Evolutionary conservation across 2,113 vertebrate species (phyloP).

Genomic region (Daubentonia madagascariensis): DNA sequence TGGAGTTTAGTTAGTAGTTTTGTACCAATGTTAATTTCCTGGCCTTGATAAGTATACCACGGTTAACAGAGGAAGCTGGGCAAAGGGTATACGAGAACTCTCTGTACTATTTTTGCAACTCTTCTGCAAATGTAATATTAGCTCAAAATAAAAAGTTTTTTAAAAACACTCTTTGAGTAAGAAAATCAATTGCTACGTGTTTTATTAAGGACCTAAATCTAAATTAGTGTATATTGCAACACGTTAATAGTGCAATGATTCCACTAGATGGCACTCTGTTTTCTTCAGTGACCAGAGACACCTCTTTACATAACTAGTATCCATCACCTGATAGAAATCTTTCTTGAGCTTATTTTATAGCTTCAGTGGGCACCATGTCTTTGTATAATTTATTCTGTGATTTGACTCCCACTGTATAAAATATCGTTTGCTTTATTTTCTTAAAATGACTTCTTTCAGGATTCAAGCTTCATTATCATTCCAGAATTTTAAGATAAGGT

Average conservation of each 20-base stretch:
- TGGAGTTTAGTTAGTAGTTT: not conserved
- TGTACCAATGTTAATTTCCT: slow-evolving; percentile 17
- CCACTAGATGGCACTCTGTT: slow-evolving; percentile 71
- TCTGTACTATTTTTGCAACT: slow-evolving; percentile 5
- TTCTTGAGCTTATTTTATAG: not conserved
- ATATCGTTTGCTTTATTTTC: slow-evolving; percentile 24
- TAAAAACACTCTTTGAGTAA: not conserved
- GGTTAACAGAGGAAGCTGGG: not conserved
- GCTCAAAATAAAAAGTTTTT: not conserved
- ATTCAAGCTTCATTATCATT: slow-evolving; percentile 14
- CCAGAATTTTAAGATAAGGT: slow-evolving; percentile 5
- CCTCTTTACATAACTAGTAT: not conserved
- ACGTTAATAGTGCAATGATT: not conserved
- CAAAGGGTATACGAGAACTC: not conserved
- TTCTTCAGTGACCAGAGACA: not conserved
- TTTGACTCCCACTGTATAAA: not conserved
- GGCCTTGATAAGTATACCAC: not conserved
- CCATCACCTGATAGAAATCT: not conserved
- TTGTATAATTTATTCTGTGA: not conserved
- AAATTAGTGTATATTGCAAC: not conserved
- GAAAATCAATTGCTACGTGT: not conserved
- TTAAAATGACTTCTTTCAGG: not conserved
- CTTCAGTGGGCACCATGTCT: not conserved
- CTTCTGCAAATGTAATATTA: slow-evolving; percentile 19
- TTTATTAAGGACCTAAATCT: not conserved